Evolutionary conservation across 2,888 invertebrate genomes (phyloP).

Genomic region (Bruchidius siliquastri): DNA sequence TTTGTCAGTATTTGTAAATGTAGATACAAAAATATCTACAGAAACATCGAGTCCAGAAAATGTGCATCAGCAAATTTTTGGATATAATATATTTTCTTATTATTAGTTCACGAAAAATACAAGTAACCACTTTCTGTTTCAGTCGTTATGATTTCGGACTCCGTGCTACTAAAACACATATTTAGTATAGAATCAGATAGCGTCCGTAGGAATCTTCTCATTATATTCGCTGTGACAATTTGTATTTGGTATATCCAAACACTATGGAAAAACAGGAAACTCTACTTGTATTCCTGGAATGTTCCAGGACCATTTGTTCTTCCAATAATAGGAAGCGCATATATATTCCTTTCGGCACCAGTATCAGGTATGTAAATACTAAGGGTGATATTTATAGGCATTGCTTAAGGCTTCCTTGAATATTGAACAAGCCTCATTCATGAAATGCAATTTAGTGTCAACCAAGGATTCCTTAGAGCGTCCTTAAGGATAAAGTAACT

Average conservation of each 20-base stretch:
- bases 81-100: too few species aligned
- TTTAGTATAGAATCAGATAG: neutral
- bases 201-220: neutral
- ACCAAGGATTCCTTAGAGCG: too few species aligned
- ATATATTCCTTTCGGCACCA: conserved; percentile 6
- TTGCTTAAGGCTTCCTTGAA: conserved; percentile 9
- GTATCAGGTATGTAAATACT: neutral
- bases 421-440: too few species aligned
- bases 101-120: too few species aligned
- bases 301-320: conserved; percentile 18
- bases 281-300: conserved; percentile 53
- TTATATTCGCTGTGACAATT: neutral
- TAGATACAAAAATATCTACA: too few species aligned
- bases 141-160: neutral
- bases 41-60: too few species aligned
- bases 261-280: conserved; percentile 46
- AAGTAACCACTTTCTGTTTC: neutral
- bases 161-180: neutral
- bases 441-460: too few species aligned
- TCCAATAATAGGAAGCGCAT: conserved; percentile 14
- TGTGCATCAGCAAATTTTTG: too few species aligned
- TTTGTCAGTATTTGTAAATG: too few species aligned
- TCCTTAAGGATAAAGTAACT: too few species aligned
- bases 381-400: neutral
- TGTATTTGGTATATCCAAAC: conserved; percentile 11